phyloP scores from a whole-genome alignment of 2,888 invertebrate genomes.

The Eudemis profundana region DNA sequence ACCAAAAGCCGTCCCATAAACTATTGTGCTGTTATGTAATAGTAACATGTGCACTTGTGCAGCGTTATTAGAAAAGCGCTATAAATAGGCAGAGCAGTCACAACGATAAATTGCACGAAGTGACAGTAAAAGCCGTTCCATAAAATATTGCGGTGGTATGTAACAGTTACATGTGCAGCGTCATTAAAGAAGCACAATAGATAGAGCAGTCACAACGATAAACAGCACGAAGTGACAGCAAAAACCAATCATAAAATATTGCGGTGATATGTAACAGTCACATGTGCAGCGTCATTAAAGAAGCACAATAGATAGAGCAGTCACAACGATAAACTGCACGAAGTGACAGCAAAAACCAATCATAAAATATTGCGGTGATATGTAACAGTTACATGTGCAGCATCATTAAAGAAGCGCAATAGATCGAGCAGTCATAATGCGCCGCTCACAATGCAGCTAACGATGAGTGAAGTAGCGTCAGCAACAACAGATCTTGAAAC shows the following conservation, averaged over 20 bases:
- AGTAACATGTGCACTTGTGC: not conserved
- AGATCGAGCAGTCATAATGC: constrained; percentile 29
- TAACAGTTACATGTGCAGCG: not conserved
- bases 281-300: not conserved
- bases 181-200: constrained; percentile 31
- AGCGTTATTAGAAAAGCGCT: not conserved
- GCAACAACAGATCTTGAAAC: not conserved
- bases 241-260: not conserved
- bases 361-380: not conserved
- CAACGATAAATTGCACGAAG: too few relatives aligned
- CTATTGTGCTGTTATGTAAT: not conserved
- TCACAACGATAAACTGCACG: too few relatives aligned
- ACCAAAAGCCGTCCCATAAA: not conserved
- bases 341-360: too few relatives aligned
- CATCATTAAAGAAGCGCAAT: constrained; percentile 31
- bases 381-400: not conserved
- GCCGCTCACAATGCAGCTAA: constrained; percentile 35
- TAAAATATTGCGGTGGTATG: not conserved
- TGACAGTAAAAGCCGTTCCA: too few relatives aligned
- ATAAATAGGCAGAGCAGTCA: not conserved
- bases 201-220: constrained; percentile 22
- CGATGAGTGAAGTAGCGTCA: constrained; percentile 19
- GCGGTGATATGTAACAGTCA: not conserved
- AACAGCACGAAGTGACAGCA: constrained; percentile 24
- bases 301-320: not conserved